A percentile compares a stretch with the other conserved stretches of the same genome.
Evolutionary conservation across 2,797 vertebrate species (phyloP).

Genomic region (Phoeniculus purpureus): DNA sequence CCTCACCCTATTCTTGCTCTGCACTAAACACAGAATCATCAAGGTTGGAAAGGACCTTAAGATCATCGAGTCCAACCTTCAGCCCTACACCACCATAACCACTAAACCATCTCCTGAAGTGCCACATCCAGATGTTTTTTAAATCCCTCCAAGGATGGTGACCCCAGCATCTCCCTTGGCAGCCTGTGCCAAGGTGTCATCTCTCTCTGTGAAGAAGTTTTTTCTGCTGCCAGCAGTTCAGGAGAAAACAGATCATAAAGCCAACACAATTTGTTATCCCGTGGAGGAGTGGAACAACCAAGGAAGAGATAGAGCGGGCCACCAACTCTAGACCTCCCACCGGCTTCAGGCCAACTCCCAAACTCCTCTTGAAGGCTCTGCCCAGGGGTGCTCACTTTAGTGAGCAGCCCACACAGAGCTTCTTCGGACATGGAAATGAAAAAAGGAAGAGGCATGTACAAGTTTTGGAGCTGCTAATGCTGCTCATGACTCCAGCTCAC

Average conservation of each 20-base stretch:
- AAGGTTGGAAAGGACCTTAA: too few relatives aligned
- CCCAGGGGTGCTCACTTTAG: background rate
- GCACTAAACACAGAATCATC: background rate
- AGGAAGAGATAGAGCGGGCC: background rate
- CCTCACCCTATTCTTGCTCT: background rate
- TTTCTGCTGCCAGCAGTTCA: background rate
- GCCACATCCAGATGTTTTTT: too few relatives aligned
- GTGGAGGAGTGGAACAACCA: background rate
- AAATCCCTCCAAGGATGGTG: too few relatives aligned
- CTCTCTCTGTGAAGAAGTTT: too few relatives aligned
- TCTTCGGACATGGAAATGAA: background rate
- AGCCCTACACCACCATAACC: too few relatives aligned
- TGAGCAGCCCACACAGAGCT: accelerated
- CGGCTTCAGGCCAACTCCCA: background rate
- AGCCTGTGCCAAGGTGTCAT: background rate
- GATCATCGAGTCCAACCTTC: too few relatives aligned
- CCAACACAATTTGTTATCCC: background rate
- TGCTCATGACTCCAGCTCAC: background rate
- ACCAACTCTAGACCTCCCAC: background rate
- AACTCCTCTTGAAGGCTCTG: background rate
- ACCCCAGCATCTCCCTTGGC: too few relatives aligned
- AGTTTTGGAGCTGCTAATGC: background rate
- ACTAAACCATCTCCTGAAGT: too few relatives aligned
- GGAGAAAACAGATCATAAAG: background rate
- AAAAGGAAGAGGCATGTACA: accelerated